Conservation (phyloP, 2,888 invertebrate genomes). For the Margaritifera margaritifera region DNA sequence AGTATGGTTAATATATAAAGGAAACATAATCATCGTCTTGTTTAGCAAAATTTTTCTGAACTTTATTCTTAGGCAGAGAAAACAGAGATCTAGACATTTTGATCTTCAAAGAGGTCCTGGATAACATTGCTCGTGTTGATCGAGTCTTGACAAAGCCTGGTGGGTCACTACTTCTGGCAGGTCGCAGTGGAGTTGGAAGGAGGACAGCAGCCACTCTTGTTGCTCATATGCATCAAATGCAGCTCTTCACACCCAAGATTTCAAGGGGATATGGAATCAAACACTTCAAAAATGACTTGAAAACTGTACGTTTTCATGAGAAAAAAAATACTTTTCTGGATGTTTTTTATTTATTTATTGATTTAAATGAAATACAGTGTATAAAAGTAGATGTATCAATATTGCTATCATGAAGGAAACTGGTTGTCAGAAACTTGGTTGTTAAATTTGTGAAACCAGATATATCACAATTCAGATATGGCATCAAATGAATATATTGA, state of each 20-base stretch:
- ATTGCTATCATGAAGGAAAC: no score
- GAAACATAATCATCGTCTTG: background rate
- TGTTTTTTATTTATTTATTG: no score
- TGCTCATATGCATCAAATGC: constrained; percentile 82
- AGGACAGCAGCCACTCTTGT: constrained; percentile 84
- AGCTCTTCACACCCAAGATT: constrained; percentile 76
- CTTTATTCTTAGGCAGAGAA: constrained; percentile 77
- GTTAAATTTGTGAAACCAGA: no score
- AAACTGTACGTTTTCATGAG: constrained; percentile 79
- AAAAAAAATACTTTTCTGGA: no score
- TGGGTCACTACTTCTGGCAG: constrained; percentile 82
- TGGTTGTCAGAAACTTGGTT: no score
- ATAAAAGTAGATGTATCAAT: no score
- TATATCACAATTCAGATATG: no score
- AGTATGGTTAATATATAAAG: no score
- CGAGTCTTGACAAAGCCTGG: constrained; percentile 78
- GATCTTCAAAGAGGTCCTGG: constrained; percentile 80
- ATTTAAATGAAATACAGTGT: no score
- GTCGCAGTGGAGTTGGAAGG: constrained; percentile 86
- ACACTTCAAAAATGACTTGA: constrained; percentile 85
- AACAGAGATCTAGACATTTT: constrained; percentile 79
- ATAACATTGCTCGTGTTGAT: constrained; percentile 79
- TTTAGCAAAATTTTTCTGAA: background rate
- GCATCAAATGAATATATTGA: no score
- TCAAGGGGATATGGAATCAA: constrained; percentile 77